phyloP scores from a whole-genome alignment of 2,888 invertebrate genomes.

The Resseliella maxima region DNA sequence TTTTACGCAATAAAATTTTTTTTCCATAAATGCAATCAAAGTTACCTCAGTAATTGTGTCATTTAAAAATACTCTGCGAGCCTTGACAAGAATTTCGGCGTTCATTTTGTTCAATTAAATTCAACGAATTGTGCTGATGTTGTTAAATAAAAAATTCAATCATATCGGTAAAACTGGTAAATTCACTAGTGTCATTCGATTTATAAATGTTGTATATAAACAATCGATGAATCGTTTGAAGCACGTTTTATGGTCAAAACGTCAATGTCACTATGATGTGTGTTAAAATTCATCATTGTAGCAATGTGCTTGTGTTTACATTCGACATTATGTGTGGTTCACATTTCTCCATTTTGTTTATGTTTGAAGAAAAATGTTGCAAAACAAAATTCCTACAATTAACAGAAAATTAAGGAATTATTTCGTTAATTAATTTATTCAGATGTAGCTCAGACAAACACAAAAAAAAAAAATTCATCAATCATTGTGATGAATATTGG shows the following conservation, averaged over 20 bases:
- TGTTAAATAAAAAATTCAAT: no score
- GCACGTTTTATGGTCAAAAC: slow-evolving; percentile 5
- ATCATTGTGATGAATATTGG: not conserved
- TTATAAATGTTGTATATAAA: not conserved
- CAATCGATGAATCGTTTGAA: slow-evolving; percentile 20
- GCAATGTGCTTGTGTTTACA: slow-evolving; percentile 44
- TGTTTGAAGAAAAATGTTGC: not conserved
- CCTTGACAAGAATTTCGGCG: slow-evolving; percentile 22
- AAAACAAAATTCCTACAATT: not conserved
- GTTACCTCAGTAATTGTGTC: slow-evolving; percentile 3
- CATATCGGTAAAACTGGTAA: no score
- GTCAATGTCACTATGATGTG: not conserved
- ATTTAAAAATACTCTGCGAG: not conserved
- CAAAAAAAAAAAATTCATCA: not conserved
- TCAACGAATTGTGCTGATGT: not conserved
- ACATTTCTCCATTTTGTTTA: not conserved
- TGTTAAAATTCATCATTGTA: not conserved
- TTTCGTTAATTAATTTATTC: not conserved
- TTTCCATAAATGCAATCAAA: not conserved
- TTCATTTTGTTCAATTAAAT: not conserved
- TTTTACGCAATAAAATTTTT: not conserved
- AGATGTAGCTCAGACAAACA: not conserved
- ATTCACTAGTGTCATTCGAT: not conserved
- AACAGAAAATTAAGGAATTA: not conserved
- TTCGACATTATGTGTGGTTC: not conserved